Conservation (phyloP, 2,113 vertebrate species). For the Blennius ocellaris region DNA sequence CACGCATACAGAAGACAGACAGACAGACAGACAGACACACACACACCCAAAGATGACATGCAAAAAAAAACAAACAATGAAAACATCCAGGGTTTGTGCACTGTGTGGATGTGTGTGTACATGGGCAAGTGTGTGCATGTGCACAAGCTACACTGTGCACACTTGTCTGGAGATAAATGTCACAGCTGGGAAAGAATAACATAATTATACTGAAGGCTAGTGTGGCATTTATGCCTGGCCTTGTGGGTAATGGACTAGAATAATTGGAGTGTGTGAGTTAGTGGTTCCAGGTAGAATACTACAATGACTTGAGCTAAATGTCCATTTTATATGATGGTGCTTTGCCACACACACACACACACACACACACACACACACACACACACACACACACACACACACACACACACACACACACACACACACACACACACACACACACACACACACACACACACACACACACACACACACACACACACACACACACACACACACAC, state of each 20-base stretch:
- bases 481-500: no score
- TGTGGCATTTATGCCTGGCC: slow-evolving; percentile 70
- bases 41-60: slow-evolving; percentile 9
- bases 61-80: slow-evolving; percentile 17
- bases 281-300: slow-evolving; percentile 56
- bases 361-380: no score
- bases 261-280: slow-evolving; percentile 68
- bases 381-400: no score
- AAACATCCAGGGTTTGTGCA: background rate
- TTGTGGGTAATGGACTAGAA: slow-evolving; percentile 73
- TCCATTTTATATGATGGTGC: slow-evolving; percentile 16
- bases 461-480: no score
- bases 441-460: no score
- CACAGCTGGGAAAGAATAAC: slow-evolving; percentile 72
- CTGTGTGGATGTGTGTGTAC: background rate
- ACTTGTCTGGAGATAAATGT: slow-evolving; percentile 67
- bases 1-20: slow-evolving; percentile 14
- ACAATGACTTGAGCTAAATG: slow-evolving; percentile 3
- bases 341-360: background rate
- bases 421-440: no score
- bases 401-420: no score
- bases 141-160: background rate
- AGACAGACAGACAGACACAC: no score
- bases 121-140: background rate
- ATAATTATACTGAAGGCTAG: slow-evolving; percentile 66